Conservation (phyloP, 2,113 vertebrate species). For the Pseudonaja textilis region DNA sequence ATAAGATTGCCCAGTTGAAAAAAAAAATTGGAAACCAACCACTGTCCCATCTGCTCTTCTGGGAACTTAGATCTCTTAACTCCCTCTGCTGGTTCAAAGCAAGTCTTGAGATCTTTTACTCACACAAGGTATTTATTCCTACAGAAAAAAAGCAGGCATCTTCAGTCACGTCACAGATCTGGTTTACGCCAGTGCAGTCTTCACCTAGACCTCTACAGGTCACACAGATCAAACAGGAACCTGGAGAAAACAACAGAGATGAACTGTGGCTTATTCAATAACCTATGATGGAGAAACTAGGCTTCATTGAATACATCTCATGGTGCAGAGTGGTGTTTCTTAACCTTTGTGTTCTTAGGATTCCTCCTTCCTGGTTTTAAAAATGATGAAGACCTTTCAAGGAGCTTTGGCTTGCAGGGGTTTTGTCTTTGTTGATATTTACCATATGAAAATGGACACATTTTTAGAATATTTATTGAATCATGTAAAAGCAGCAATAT, state of each 20-base stretch:
- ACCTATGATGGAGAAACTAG: background rate
- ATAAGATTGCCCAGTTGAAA: background rate
- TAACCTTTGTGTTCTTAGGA: background rate
- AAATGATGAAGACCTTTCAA: background rate
- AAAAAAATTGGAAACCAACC: background rate
- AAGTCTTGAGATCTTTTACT: background rate
- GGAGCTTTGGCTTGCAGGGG: background rate
- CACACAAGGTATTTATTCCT: constrained; percentile 48
- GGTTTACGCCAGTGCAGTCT: constrained; percentile 43
- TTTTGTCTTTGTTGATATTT: background rate
- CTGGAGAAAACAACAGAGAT: constrained; percentile 16
- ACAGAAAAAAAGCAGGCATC: constrained; percentile 46
- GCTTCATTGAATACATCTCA: background rate
- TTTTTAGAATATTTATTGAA: background rate
- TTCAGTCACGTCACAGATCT: constrained; percentile 34
- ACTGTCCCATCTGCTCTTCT: background rate
- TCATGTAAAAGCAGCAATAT: background rate
- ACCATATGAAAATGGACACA: background rate
- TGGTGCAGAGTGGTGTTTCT: background rate
- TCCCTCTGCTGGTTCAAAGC: background rate
- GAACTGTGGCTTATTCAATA: background rate
- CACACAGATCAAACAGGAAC: constrained; percentile 47
- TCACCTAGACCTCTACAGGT: constrained; percentile 37
- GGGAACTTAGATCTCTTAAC: background rate
- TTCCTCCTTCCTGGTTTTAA: background rate